Evolutionary conservation across 2,797 vertebrate genomes (phyloP).

Genomic region (Phrynocephalus guinanensis): DNA sequence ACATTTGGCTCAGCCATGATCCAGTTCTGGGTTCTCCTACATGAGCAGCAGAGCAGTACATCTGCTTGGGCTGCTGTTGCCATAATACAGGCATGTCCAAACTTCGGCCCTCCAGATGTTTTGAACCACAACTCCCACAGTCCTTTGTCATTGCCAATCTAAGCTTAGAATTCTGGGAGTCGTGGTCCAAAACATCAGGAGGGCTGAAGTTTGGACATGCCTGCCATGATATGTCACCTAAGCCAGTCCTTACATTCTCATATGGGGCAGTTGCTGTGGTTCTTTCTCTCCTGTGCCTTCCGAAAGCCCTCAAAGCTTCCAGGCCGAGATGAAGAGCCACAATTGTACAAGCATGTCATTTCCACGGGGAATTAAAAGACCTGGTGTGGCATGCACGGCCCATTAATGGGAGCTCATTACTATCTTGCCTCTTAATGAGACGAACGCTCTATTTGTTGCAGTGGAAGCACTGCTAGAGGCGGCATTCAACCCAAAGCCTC

Average conservation of each 20-base stretch:
- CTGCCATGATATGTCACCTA: not conserved
- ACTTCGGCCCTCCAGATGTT: too few relatives aligned
- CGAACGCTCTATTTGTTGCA: slow-evolving; percentile 23
- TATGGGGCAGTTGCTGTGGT: not conserved
- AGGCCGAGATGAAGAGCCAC: slow-evolving; percentile 3
- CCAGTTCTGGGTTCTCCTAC: not conserved
- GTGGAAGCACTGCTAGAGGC: not conserved
- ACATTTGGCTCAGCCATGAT: not conserved
- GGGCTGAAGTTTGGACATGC: too few relatives aligned
- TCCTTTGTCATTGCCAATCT: too few relatives aligned
- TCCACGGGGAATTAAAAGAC: not conserved
- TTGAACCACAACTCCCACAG: too few relatives aligned
- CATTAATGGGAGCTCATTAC: slow-evolving; percentile 38
- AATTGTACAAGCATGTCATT: not conserved
- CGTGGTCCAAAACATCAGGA: too few relatives aligned
- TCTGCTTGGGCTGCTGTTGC: not conserved
- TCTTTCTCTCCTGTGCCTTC: not conserved
- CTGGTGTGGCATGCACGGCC: slow-evolving; percentile 4
- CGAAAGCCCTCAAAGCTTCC: not conserved
- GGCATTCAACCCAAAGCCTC: not conserved
- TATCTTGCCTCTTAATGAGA: slow-evolving; percentile 28
- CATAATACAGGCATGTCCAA: not conserved
- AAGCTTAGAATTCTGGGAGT: too few relatives aligned
- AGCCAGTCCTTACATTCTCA: not conserved
- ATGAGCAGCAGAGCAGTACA: not conserved